These are phyloP conservation scores for Calyptommatus sinebrachiatus DNA, from an alignment of 2,113 vertebrate genomes.

Conservation along the genomic window DNA sequence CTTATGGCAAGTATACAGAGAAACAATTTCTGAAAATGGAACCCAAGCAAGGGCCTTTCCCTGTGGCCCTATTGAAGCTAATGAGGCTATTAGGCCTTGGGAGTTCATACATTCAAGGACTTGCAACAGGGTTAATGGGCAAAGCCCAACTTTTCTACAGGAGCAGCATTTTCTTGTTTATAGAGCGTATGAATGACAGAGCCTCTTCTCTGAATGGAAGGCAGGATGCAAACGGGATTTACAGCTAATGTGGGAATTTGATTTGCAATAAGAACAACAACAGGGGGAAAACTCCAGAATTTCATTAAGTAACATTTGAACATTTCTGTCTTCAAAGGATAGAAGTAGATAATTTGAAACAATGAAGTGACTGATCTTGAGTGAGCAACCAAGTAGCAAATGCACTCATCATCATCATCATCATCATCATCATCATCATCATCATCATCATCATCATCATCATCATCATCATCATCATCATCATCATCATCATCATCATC, in stretches of 20 bases:
- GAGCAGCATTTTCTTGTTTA: constrained; percentile 55
- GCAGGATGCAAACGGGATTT: constrained; percentile 57
- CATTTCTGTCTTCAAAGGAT: constrained; percentile 34
- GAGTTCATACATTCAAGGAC: constrained; percentile 67
- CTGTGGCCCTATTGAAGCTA: constrained; percentile 68
- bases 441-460: no score
- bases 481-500: no score
- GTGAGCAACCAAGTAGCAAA: no score
- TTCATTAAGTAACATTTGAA: constrained; percentile 49
- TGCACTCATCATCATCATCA: no score
- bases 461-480: no score
- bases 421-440: no score
- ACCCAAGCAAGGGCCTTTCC: constrained; percentile 65
- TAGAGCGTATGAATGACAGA: constrained; percentile 63
- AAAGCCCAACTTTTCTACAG: constrained; percentile 52
- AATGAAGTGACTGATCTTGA: no score
- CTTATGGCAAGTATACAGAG: constrained; percentile 73
- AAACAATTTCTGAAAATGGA: constrained; percentile 68
- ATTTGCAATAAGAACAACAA: constrained; percentile 39
- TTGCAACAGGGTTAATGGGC: constrained; percentile 63
- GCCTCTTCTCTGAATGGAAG: constrained; percentile 56
- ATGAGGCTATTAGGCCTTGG: constrained; percentile 66
- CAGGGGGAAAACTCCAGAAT: constrained; percentile 6
- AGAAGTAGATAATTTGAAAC: constrained; percentile 53
- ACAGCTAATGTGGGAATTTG: constrained; percentile 44